Evolutionary conservation across 2,888 invertebrate genomes (phyloP), one percentile per base, ranked within the genome.

Genomic region (Aelia acuminata): DNA sequence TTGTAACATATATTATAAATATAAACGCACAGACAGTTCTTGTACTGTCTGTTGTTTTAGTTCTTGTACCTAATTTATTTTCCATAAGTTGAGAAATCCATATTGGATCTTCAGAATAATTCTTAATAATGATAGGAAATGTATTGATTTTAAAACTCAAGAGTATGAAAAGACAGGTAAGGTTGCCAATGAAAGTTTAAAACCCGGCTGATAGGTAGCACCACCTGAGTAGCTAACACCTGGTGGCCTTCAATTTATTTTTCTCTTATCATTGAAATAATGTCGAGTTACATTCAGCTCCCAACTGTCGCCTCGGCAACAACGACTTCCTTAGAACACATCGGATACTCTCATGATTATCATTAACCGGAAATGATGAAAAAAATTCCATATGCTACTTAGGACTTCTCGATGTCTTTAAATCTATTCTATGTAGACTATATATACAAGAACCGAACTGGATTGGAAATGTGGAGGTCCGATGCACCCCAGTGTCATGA

Each of bases 401-500:
- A 15, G 7, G 63, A 31, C 13, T 63, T 63, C 63, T 63, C 63
- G 63, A 63, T 31, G 0, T 31, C 0, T 63, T 18, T 31, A 63
- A 63, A 63, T 63, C 31, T 4, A 4, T 1, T 15, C 31, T 35
- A 5, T 1, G 31, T 1, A 0, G 31, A 31, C 31, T 63, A 63
- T 63, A 63, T 63, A 63, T 63, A 63, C 63, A 7, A 63, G 18
- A 10, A 63, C 63, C 63, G 63, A 63, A 18, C 1, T n/a, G 0
- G 0, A 7, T 18, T 0, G 1, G 43, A n/a, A n/a, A 5, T 18
- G 63, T 63, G 63, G 63, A 63, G 63, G 63, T 63, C 63, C 31
- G 63, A 10, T 15, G 63, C 63, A 63, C 63, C 63, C 63, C 63
- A 63, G 63, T 63, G 63, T 63, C 63, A 63, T 63, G 63, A 63